Evolutionary conservation across 2,888 invertebrate genomes (phyloP), one percentile per base, ranked within the genome.

Genomic region (Zelleria hepariella): DNA sequence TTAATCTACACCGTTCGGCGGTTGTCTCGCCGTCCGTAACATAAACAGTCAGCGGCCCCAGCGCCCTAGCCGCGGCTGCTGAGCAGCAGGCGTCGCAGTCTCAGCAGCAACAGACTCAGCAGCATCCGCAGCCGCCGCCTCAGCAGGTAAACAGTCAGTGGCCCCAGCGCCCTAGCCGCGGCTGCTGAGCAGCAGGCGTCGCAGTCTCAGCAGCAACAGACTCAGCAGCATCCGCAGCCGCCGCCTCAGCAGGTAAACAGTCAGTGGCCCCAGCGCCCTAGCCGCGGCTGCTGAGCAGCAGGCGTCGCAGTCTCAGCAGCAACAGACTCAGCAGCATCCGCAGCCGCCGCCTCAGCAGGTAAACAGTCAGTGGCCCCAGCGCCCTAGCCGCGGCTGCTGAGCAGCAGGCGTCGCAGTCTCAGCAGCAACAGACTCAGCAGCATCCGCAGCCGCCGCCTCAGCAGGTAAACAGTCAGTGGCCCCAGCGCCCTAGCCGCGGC

Each of bases 11-110:
- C n/a, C n/a, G n/a, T n/a, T n/a, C n/a, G n/a, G 96, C 67, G 98
- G 98, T 0, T 96, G 98, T 72, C 96, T 98, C 59, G 92, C 98
- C 24, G 98, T 99, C 96, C 94, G 98, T 64, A 95, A 98, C 57
- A 97, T 98, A 51, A 79, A 98, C 98, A 0, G 94, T 96, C 58
- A 94, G 95, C 5, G 93, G 94, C 0, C 51, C 58, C 63, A 5
- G 23, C 61, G 4, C 61, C 62, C 15, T 66, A 58, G 62, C 67
- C 2, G 62, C 66, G 1, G 32, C 65, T 7, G 58, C 66, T 51
- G 73, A 58, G 60, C 70, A 62, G 54, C 65, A 66, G 18, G 59
- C 60, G 25, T 58, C 60, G 18, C 58, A 49, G 47, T 5, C 15
- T 23, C 57, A 52, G 27, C 32, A 42, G 32, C 15, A 2, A 10